Conservation (phyloP, 2,797 vertebrate genomes). For the Enteromius anoplus region DNA sequence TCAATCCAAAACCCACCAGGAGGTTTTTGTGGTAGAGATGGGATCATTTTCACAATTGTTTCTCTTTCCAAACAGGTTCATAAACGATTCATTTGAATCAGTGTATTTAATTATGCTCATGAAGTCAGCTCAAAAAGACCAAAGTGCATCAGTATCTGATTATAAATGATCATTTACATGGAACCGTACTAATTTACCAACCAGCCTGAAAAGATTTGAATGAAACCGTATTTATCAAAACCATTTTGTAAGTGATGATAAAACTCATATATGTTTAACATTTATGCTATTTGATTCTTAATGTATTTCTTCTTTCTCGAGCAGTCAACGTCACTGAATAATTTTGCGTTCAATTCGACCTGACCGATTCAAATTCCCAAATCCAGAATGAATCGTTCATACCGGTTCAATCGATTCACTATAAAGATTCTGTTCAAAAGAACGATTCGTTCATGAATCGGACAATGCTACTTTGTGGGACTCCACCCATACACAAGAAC, state of each 20-base stretch:
- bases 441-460: background rate
- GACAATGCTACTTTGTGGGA: conserved; percentile 18
- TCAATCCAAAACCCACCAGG: background rate
- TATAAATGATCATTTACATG: background rate
- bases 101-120: background rate
- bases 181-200: background rate
- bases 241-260: background rate
- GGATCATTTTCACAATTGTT: background rate
- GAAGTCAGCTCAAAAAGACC: background rate
- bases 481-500: conserved; percentile 35
- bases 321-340: background rate
- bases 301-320: background rate
- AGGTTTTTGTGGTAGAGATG: background rate
- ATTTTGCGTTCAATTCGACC: background rate
- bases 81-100: background rate
- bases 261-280: background rate
- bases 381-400: background rate
- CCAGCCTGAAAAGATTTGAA: background rate
- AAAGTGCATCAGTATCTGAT: background rate
- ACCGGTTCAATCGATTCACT: background rate
- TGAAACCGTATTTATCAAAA: background rate
- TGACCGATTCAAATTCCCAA: background rate
- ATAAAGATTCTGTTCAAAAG: background rate
- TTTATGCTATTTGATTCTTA: background rate
- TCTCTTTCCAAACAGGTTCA: background rate